Evolutionary conservation across 1,140 invertebrate species (phyloP), one percentile per base, ranked within the genome.

Genomic region (Solen grandis): DNA sequence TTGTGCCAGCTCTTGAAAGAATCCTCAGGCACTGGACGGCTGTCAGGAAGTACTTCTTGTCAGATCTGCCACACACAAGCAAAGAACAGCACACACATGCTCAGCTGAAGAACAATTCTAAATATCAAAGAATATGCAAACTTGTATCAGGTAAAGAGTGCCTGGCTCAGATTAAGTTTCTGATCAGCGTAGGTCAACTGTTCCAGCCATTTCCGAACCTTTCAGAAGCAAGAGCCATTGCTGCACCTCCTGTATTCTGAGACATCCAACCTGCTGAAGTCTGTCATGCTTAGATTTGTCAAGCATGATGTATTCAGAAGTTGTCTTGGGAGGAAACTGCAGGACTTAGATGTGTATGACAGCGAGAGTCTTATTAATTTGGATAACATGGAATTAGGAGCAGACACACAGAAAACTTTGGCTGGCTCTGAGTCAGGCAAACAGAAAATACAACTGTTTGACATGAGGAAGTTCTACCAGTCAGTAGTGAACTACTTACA

Each of bases 1-100:
- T 74, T 16, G 55, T 74, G 10, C 55, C 70, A 33, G 54, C 55
- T 60, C 35, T 74, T 19, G 25, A 74, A 29, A 59, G 57, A 60
- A 41, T 74, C 10, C 25, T 74, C 33, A 2, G 25, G 16, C 2
- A 74, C 2, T 74, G 29, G 70, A 27, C 35, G 60, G 70, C 57
- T 36, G 35, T 59, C 4, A n/a, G 38, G 22, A 19, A 74, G 38
- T 74, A 41, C 35, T 74, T 73, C 35, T 16, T 57, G 14, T 14
- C 3, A 4, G 41, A 52, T n/a, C 66, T 70, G 2, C 50, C 66
- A 5, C 5, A 10, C 2, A 50, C 5, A 31, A 54, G 41, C 22
- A 70, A 27, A 70, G 41, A 70, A 31, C 16, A 54, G 13, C 66
- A 31, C 31, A 70, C 66, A 14, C 5, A 50, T 8, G 25, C 31